phyloP scores from a whole-genome alignment of 2,888 invertebrate genomes.

The Pseudanteris insignis region DNA sequence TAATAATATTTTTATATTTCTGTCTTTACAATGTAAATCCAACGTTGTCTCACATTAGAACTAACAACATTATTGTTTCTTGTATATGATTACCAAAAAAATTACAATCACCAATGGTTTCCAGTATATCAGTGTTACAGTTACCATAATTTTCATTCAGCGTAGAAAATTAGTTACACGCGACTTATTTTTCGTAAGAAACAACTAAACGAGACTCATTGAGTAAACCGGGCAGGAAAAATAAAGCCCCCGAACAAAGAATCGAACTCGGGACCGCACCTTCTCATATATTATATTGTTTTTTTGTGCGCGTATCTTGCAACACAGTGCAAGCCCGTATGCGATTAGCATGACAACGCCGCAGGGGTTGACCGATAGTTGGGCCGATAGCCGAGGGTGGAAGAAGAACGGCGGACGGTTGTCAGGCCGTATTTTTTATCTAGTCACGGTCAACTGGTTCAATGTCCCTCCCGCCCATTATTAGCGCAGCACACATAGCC shows the following conservation, averaged over 20 bases:
- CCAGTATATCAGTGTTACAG: too few species aligned
- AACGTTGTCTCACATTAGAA: too few species aligned
- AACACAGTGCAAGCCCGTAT: conserved; percentile 52
- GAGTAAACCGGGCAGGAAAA: too few species aligned
- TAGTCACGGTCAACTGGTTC: conserved; percentile 67
- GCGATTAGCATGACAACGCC: conserved; percentile 64
- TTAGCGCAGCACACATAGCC: conserved; percentile 61
- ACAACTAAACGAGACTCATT: too few species aligned
- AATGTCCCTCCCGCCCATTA: conserved; percentile 64
- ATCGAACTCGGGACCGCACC: conserved; percentile 2
- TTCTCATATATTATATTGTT: conserved; percentile 41
- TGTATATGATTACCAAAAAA: too few species aligned
- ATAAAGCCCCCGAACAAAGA: conserved; percentile 8
- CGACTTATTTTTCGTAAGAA: too few species aligned
- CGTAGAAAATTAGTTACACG: too few species aligned
- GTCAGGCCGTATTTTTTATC: conserved; percentile 67
- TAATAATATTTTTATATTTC: too few species aligned
- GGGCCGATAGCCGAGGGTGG: conserved; percentile 43
- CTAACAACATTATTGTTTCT: too few species aligned
- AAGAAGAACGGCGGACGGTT: conserved; percentile 48
- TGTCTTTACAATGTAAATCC: too few species aligned
- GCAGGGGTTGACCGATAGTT: conserved; percentile 47
- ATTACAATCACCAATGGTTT: too few species aligned
- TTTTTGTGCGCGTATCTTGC: conserved; percentile 40
- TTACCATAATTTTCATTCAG: too few species aligned